Evolutionary conservation across 2,888 invertebrate genomes (phyloP), one percentile per base, ranked within the genome.

Genomic region (Lepetodrilus schrolli): DNA sequence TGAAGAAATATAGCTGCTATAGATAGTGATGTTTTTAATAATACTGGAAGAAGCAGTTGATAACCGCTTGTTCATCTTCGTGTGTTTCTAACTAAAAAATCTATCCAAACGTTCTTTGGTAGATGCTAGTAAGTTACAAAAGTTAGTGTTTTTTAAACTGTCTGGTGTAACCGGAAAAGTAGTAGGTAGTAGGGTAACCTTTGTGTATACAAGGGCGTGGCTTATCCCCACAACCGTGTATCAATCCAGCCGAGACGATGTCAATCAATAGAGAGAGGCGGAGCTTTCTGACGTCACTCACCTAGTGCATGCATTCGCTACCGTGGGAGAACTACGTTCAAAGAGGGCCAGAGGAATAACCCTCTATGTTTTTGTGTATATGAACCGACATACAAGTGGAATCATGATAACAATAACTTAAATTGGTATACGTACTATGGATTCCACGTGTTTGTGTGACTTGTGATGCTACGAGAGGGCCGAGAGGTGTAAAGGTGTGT

Each of bases 231-330:
- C 26, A 58, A 58, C 58, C 58, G 13, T 58, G 58, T 58, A 58
- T 58, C 26, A 13, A 43, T n/a, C 10, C 58, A 58, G 26, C 58
- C 10, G 30, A 30, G 30, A 17, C 20, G 20, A n/a, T 58, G 58
- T 58, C 58, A 58, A 58, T 58, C 58, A 58, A 34, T 10, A 26
- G 10, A 8, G 17, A 30, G 58, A 7, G 58, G 58, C 58, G 58
- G 58, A 21, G 76, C 71, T 73, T 75, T 73, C 70, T 81, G 79
- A 81, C 81, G 81, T 79, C 79, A 81, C 73, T 49, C 38, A 48
- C 66, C 71, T 72, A 72, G 74, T 76, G 74, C 58, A 77, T 79
- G 71, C 77, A 77, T 76, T 77, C 77, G 72, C 71, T 72, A 72
- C 30, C 47, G 58, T 58, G 36, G 21, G 69, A 66, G 47, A n/a